Evolutionary conservation across 2,888 invertebrate genomes (phyloP).

Genomic region (Idaea biselata): DNA sequence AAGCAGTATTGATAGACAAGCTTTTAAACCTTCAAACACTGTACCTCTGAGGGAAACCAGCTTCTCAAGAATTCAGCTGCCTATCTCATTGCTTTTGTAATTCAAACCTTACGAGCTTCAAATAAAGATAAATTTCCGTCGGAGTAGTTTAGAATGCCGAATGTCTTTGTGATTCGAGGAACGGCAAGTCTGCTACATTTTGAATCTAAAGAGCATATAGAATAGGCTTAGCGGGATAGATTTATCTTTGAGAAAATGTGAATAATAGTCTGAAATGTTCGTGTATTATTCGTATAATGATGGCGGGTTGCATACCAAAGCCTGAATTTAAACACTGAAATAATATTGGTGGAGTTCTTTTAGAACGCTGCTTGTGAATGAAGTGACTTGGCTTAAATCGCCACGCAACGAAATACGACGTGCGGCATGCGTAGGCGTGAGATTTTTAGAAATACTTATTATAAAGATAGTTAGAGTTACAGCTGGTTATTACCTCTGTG

Average conservation of each 20-base stretch:
- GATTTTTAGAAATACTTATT: no score
- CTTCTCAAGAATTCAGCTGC: conserved; percentile 27
- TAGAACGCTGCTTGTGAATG: no score
- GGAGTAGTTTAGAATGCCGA: conserved; percentile 19
- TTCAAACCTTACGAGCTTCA: neutral
- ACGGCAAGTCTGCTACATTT: conserved; percentile 32
- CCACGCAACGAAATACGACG: no score
- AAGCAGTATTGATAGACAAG: conserved; percentile 29
- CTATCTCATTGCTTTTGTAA: conserved; percentile 11
- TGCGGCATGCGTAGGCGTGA: no score
- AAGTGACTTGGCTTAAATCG: no score
- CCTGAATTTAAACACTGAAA: neutral
- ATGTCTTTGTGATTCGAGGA: neutral
- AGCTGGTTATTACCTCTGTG: no score
- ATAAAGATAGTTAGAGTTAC: no score
- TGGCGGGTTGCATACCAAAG: neutral
- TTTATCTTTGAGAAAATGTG: conserved; percentile 6
- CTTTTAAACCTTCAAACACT: conserved; percentile 40
- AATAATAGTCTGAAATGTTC: neutral
- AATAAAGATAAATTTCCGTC: conserved; percentile 10
- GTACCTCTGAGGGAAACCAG: conserved; percentile 32
- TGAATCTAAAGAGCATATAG: conserved; percentile 48
- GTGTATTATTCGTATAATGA: neutral
- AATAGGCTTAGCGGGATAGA: conserved; percentile 30
- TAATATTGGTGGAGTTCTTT: neutral